Evolutionary conservation across 2,113 vertebrate genomes (phyloP).

Genomic region (Tringa solitaria): DNA sequence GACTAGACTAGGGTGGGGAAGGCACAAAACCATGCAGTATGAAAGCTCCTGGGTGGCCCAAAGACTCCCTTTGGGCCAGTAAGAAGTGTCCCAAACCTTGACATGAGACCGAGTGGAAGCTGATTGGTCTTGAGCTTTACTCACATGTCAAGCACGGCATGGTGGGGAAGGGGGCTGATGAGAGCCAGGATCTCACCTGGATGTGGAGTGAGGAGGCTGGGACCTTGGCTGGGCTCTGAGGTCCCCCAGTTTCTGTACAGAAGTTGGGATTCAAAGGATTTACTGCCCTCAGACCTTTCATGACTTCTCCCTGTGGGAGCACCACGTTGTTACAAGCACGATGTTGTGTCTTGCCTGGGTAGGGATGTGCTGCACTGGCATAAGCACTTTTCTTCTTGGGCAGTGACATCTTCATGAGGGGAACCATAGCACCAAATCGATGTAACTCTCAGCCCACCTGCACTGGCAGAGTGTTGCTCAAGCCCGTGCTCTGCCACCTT

Average conservation of each 20-base stretch:
- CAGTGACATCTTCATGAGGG: accelerated
- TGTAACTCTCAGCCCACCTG: not conserved
- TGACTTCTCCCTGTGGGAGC: not conserved
- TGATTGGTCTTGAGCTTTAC: not conserved
- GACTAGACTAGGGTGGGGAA: not conserved
- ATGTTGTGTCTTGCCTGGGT: not conserved
- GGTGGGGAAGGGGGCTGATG: not conserved
- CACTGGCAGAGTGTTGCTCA: not conserved
- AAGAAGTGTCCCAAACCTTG: not conserved
- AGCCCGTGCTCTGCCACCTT: not conserved
- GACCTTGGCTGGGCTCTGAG: not conserved
- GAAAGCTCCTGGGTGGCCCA: not conserved
- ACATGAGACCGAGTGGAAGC: not conserved
- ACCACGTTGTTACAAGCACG: not conserved
- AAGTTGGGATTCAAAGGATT: not conserved
- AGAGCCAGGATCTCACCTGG: not conserved
- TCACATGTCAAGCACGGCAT: accelerated
- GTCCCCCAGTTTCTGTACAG: not conserved
- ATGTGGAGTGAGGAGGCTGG: not conserved
- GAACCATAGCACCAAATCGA: accelerated
- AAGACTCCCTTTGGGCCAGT: not conserved
- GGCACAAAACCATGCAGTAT: not conserved
- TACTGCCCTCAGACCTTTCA: not conserved
- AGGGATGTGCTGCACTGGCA: not conserved
- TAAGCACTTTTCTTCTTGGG: not conserved